Percentiles rank a stretch among this genome's conserved stretches.
Evolutionary conservation across 2,797 vertebrate species (phyloP).

Genomic region (Acomys russatus): DNA sequence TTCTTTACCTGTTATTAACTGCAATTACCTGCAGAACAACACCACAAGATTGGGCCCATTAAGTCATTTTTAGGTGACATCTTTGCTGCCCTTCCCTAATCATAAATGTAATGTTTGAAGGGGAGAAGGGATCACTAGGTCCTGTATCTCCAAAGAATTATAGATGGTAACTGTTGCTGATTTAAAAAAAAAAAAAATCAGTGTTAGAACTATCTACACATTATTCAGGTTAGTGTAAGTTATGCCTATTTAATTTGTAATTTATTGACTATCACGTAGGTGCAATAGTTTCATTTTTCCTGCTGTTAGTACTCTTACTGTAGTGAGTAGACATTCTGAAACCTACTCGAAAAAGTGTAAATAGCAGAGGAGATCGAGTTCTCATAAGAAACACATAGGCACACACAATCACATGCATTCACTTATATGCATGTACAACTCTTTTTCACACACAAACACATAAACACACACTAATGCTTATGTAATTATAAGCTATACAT

Average conservation of each 20-base stretch:
- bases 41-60: neutral
- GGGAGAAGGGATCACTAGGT: no score
- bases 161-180: neutral
- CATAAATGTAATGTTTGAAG: neutral
- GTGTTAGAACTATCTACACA: neutral
- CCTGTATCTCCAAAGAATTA: neutral
- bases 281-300: neutral
- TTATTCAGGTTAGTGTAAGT: neutral
- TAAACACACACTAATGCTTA: neutral
- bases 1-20: neutral
- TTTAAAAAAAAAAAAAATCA: no score
- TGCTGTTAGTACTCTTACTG: neutral
- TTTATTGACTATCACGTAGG: neutral
- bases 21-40: neutral
- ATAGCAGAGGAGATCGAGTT: neutral
- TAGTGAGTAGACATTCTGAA: neutral
- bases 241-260: neutral
- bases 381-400: neutral
- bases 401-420: no score
- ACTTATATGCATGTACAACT: neutral
- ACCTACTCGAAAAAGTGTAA: neutral
- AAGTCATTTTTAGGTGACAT: neutral
- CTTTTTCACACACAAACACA: neutral
- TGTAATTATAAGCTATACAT: neutral
- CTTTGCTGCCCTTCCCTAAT: neutral